Evolutionary conservation across 2,888 invertebrate genomes (phyloP), one percentile per base, ranked within the genome.

Genomic region (Drosophila peninsularis): DNA sequence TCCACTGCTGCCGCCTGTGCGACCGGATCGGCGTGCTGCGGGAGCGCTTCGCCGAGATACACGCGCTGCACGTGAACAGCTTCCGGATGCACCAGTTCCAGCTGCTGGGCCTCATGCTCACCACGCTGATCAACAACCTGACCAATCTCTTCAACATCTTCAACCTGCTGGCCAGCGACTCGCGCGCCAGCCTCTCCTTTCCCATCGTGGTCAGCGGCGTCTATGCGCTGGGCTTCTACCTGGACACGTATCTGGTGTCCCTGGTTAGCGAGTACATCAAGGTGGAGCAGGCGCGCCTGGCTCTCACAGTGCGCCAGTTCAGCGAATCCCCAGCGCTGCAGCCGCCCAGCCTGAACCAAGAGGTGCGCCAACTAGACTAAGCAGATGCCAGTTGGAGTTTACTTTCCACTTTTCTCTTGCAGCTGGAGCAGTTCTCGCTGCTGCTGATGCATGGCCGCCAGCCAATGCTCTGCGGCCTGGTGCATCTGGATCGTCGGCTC

Each of bases 61-160:
- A 82, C n/a, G 41, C 19, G 0, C 57, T 90, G 10, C 74, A 83
- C 41, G 37, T 47, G 41, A 76, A 75, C 21, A 82, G 81, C 62
- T 73, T 88, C n/a, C 61, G 64, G 7, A 77, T 89, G 79, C 91
- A 90, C 49, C 90, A 90, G 61, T 70, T 88, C 34, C 90, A 90
- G 71, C 72, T 90, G 41, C 62, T 90, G 14, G 90, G 90, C 2
- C 70, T 90, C 19, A 78, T 87, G 65, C 64, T 90, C 37, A 81
- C 80, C 32, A 87, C 91, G 1, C 61, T 90, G 39, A 88, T 90
- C 53, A 90, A 81, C 64, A 90, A 90, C 56, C 65, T 90, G 39
- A 89, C 85, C 49, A 90, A 90, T 53, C 80, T 77, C 10, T 90
- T 83, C 27, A 84, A 84, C n/a, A 64, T 90, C 19, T 90, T 90